phyloP scores from a whole-genome alignment of 2,888 invertebrate species.

The Dynastes maya region DNA sequence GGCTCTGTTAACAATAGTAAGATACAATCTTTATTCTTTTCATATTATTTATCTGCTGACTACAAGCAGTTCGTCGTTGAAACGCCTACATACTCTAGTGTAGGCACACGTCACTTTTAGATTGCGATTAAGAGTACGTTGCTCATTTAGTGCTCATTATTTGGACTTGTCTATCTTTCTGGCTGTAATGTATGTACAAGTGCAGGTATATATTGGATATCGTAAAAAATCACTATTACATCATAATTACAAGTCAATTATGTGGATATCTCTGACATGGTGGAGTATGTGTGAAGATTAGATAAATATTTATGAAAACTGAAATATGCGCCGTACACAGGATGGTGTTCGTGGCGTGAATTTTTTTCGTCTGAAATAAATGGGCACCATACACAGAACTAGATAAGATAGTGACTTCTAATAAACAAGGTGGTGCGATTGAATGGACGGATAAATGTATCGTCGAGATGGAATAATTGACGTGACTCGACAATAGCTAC shows the following conservation, averaged over 20 bases:
- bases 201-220: slow-evolving; percentile 28
- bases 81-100: slow-evolving; percentile 4
- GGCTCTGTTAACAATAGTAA: too few species aligned
- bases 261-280: slow-evolving; percentile 50
- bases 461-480: slow-evolving; percentile 30
- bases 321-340: slow-evolving; percentile 41
- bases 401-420: slow-evolving; percentile 45
- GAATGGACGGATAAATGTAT: slow-evolving; percentile 33
- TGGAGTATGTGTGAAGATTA: slow-evolving; percentile 51
- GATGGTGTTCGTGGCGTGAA: slow-evolving; percentile 34
- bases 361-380: slow-evolving; percentile 46
- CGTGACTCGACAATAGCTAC: slow-evolving; percentile 26
- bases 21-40: too few species aligned
- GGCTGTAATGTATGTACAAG: slow-evolving; percentile 11
- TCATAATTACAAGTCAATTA: slow-evolving; percentile 53
- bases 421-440: slow-evolving; percentile 44
- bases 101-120: slow-evolving; percentile 7
- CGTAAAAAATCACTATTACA: slow-evolving; percentile 49
- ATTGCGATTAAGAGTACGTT: slow-evolving; percentile 13
- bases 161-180: slow-evolving; percentile 31
- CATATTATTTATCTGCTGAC: slow-evolving; percentile 6
- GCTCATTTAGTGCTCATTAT: slow-evolving; percentile 5
- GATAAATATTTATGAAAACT: slow-evolving; percentile 52
- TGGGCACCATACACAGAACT: slow-evolving; percentile 20
- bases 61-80: not conserved